Percentiles rank a stretch among this genome's conserved stretches.
Conservation (phyloP, 2,113 vertebrate genomes). For the Laticauda laticaudata region DNA sequence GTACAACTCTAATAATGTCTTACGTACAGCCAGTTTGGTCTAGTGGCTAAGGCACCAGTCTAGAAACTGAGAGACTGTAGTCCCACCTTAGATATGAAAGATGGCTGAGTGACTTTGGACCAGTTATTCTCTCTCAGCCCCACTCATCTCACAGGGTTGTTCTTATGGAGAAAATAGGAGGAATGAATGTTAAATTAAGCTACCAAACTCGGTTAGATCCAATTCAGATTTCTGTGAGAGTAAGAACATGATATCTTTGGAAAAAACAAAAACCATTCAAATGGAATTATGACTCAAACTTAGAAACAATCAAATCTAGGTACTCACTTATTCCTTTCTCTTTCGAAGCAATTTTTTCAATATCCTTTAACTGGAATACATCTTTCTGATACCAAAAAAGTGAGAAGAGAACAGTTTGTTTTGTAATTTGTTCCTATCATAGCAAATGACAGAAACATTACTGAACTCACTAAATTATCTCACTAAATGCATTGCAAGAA, state of each 20-base stretch:
- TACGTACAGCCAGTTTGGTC: not conserved
- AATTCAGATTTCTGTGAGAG: not conserved
- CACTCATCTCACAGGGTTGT: not conserved
- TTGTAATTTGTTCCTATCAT: not conserved
- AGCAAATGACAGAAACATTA: not conserved
- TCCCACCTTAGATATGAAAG: not conserved
- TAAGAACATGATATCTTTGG: not conserved
- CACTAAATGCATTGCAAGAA: not conserved
- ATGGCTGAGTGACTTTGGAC: not conserved
- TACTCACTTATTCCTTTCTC: constrained; percentile 96
- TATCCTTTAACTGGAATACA: constrained; percentile 96
- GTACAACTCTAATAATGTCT: not conserved
- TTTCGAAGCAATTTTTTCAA: constrained; percentile 98
- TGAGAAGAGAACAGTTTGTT: constrained; percentile 31
- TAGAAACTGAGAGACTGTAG: not conserved
- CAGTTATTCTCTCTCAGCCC: not conserved
- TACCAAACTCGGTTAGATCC: not conserved
- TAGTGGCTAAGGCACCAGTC: not conserved
- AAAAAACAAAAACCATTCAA: not conserved
- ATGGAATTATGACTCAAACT: constrained; percentile 9
- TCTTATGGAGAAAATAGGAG: not conserved
- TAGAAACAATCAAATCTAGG: not conserved
- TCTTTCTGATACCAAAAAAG: constrained; percentile 81
- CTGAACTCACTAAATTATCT: not conserved
- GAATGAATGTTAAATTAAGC: not conserved